Evolutionary conservation across 1,140 invertebrate genomes (phyloP).

Genomic region (Campodea augens): DNA sequence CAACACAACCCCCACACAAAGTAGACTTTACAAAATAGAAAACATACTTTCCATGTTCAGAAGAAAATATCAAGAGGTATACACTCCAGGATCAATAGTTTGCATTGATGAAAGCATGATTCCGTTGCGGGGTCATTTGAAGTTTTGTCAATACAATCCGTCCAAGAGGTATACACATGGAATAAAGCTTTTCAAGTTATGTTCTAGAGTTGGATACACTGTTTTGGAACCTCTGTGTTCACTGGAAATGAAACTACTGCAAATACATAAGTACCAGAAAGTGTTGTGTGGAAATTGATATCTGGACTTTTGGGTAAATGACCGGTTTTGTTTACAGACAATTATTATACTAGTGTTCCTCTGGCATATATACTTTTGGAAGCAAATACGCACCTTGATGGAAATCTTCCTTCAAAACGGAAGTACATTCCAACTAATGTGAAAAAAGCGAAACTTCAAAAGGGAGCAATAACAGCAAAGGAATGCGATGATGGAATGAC

Average conservation of each 20-base stretch:
- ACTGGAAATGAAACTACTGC: constrained; percentile 12
- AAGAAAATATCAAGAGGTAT: constrained; percentile 5
- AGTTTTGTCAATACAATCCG: constrained; percentile 17
- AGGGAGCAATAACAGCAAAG: constrained; percentile 11
- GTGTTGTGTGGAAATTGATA: constrained; percentile 8
- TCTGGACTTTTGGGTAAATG: constrained; percentile 9
- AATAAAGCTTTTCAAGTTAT: constrained; percentile 12
- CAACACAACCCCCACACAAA: constrained; percentile 4
- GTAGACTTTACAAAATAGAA: constrained; percentile 12
- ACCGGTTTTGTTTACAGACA: constrained; percentile 3
- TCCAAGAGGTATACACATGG: constrained; percentile 15
- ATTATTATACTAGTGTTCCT: constrained; percentile 5
- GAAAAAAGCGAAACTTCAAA: constrained; percentile 12
- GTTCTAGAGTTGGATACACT: not conserved
- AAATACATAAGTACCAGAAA: not conserved
- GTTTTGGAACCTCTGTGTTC: constrained; percentile 14
- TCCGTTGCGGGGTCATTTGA: constrained; percentile 14
- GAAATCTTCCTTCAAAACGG: constrained; percentile 9
- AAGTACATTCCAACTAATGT: constrained; percentile 10
- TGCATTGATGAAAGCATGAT: constrained; percentile 17
- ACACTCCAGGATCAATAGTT: constrained; percentile 9
- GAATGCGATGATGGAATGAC: constrained; percentile 10
- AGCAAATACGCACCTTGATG: constrained; percentile 11
- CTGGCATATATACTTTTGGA: constrained; percentile 7
- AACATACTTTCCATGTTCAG: constrained; percentile 5